Evolutionary conservation across 2,113 vertebrate genomes (phyloP), one percentile per base, ranked within the genome.

Genomic region (Herpailurus yagouaroundi): DNA sequence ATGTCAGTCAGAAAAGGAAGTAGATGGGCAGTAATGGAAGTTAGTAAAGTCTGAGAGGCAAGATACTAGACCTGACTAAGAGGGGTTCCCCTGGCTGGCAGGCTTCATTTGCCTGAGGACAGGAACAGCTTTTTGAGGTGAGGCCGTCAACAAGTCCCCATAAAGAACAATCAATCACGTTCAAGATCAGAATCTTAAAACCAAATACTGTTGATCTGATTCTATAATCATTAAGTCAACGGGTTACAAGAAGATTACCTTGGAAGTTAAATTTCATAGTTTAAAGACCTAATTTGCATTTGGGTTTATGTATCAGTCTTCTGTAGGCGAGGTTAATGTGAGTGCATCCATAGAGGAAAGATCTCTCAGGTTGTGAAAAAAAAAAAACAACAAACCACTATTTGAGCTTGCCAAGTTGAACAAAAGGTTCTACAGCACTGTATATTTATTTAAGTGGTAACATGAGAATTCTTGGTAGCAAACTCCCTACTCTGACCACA

Each of bases 241-340:
- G 13, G n/a, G 69, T 79, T 74, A 92, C 25, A 91, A 3, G 36
- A 5, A 80, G 36, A 16, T 92, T 38, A 36, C 41, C 11, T 88
- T 13, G 69, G 36, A 7, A 52, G 69, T 38, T 71, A 87, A 55
- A 73, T 73, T 91, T 97, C 45, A 90, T 80, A 76, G 31, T 92
- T 87, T 95, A 88, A 95, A 93, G 74, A 48, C 5, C 36, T n/a
- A 55, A 19, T 77, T 86, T 82, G 57, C 38, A 29, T 84, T 96
- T 90, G 77, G 41, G 27, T 63, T 93, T 93, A 48, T 77, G 12
- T 89, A 79, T 63, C 66, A 27, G 69, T 91, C 76, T 80, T 91
- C 88, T 74, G 25, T 74, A 91, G 69, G 10, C 57, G 60, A 93
- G 63, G 50, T 64, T 83, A 77, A 45, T 73, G 48, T 66, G 77